Evolutionary conservation across 2,797 vertebrate species (phyloP).

Genomic region (Pipistrellus pipistrellus): DNA sequence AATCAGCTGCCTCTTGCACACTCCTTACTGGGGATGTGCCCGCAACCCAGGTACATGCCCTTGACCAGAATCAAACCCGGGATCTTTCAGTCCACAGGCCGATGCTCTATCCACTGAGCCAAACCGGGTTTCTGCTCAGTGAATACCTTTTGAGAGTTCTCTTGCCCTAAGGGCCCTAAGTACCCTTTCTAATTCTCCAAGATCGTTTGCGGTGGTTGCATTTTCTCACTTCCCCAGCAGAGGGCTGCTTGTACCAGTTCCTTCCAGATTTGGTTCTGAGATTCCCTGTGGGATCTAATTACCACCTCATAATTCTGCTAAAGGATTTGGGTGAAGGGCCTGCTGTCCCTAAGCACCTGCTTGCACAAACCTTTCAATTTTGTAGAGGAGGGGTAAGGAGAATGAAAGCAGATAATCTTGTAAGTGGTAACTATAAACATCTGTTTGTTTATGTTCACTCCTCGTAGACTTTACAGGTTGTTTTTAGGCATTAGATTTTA

Average conservation of each 20-base stretch:
- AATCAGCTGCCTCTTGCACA: too few species aligned
- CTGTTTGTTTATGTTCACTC: not conserved
- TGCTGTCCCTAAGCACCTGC: not conserved
- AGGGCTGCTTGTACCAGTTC: not conserved
- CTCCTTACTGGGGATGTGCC: too few species aligned
- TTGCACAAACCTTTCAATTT: not conserved
- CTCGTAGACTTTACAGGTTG: not conserved
- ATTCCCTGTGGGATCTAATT: not conserved
- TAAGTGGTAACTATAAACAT: not conserved
- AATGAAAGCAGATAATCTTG: not conserved
- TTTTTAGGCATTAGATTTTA: constrained; percentile 20
- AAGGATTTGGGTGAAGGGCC: not conserved
- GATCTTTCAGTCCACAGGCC: too few species aligned
- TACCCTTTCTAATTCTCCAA: not conserved
- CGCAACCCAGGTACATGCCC: too few species aligned
- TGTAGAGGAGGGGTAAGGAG: not conserved
- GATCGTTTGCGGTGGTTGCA: not conserved
- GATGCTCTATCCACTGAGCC: too few species aligned
- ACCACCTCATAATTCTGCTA: not conserved
- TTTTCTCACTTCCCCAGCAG: constrained; percentile 57
- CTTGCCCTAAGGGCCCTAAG: not conserved
- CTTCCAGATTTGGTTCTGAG: not conserved
- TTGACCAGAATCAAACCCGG: too few species aligned
- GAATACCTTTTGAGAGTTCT: not conserved
- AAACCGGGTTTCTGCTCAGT: not conserved